A percentile compares a stretch with the other conserved stretches of the same genome.
Conservation (phyloP, 2,113 vertebrate genomes). For the Anthoscopus minutus region DNA sequence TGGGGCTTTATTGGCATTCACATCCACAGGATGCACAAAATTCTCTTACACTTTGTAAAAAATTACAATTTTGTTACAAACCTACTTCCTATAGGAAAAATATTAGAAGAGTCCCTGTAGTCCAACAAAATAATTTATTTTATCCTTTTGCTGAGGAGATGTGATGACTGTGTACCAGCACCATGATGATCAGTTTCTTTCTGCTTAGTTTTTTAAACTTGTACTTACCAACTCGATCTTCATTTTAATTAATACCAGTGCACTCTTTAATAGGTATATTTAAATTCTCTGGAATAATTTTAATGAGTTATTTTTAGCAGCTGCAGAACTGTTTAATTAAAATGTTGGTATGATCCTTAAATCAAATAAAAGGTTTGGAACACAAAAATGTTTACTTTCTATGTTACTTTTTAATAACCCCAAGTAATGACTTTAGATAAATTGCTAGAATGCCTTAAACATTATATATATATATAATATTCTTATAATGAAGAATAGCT, state of each 20-base stretch:
- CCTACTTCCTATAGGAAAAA: not conserved
- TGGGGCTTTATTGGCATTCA: not conserved
- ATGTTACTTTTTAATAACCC: not conserved
- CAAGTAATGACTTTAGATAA: not conserved
- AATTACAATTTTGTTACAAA: not conserved
- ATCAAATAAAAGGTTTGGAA: not conserved
- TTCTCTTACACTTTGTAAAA: not conserved
- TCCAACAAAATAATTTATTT: not conserved
- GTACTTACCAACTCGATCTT: not conserved
- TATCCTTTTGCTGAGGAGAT: not conserved
- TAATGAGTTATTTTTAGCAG: constrained; percentile 14
- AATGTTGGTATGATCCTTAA: not conserved
- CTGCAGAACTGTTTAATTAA: constrained; percentile 27
- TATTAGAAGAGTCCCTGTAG: not conserved
- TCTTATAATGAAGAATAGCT: not conserved
- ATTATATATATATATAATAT: not conserved
- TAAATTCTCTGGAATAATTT: not conserved
- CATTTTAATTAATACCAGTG: not conserved
- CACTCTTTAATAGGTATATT: not conserved
- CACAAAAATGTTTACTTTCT: not conserved
- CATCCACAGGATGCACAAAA: not conserved
- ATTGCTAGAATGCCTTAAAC: not conserved
- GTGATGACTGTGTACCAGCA: not conserved
- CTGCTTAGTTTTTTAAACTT: not conserved
- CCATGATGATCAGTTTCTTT: not conserved